Evolutionary conservation across 1,140 invertebrate genomes (phyloP).

Genomic region (Macrostomum lignano): DNA sequence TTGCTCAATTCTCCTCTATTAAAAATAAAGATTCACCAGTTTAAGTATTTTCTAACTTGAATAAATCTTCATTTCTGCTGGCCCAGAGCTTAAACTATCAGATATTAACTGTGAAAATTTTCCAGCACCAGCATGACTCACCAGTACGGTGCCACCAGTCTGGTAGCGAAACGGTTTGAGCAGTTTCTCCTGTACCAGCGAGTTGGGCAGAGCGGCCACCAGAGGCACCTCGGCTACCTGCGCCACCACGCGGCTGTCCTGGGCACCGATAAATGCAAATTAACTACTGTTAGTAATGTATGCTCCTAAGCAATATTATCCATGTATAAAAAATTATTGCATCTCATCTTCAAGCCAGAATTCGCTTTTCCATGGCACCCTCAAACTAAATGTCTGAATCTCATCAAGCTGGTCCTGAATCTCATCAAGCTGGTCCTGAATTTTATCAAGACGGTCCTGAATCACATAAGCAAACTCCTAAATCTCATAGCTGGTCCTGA

Average conservation of each 20-base stretch:
- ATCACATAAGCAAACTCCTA: no score
- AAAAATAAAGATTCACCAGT: no score
- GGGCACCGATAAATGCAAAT: slow-evolving; percentile 18
- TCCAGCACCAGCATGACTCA: no score
- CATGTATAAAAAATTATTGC: slow-evolving; percentile 38
- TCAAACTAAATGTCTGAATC: no score
- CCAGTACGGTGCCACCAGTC: slow-evolving; percentile 47
- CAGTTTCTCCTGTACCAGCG: slow-evolving; percentile 42
- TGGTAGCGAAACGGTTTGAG: slow-evolving; percentile 43
- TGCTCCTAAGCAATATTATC: not conserved
- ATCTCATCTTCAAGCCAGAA: slow-evolving; percentile 39
- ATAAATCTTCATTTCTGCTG: slow-evolving; percentile 1
- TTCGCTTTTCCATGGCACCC: slow-evolving; percentile 30
- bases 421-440: no score
- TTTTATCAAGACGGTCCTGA: no score
- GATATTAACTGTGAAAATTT: slow-evolving; percentile 1
- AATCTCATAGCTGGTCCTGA: no score
- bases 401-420: no score
- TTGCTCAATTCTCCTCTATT: no score
- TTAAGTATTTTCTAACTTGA: no score
- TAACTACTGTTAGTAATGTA: not conserved
- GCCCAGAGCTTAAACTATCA: not conserved
- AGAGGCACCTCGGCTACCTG: slow-evolving; percentile 44
- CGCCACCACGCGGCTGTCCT: slow-evolving; percentile 48
- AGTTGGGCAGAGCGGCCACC: slow-evolving; percentile 42